A percentile compares a stretch with the other conserved stretches of the same genome.
Evolutionary conservation across 2,113 vertebrate genomes (phyloP).

Genomic region (Tympanuchus pallidicinctus): DNA sequence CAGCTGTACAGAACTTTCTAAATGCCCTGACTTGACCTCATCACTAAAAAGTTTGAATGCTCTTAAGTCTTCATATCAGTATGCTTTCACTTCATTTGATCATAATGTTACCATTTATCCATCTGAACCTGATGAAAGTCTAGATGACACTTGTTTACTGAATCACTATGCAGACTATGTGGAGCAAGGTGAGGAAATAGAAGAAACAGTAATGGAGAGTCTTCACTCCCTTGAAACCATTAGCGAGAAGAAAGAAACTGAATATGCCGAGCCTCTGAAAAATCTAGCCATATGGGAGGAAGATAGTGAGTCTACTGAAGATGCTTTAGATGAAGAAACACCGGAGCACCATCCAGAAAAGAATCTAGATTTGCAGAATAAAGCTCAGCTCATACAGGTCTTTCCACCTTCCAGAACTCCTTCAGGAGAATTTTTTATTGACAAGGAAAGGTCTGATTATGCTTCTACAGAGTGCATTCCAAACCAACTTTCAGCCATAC

Average conservation of each 20-base stretch:
- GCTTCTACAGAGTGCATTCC: not conserved
- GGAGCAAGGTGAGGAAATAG: not conserved
- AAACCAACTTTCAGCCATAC: not conserved
- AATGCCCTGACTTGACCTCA: conserved; percentile 47
- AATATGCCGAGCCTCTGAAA: not conserved
- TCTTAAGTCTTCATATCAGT: conserved; percentile 39
- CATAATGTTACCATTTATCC: conserved; percentile 23
- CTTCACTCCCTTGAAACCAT: not conserved
- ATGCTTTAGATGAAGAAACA: conserved; percentile 70
- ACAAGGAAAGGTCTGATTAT: not conserved
- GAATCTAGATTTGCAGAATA: not conserved
- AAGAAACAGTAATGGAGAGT: not conserved
- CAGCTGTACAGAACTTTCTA: conserved; percentile 41
- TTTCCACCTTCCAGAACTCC: conserved; percentile 62
- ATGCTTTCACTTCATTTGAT: conserved; percentile 35
- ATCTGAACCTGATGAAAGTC: conserved; percentile 58
- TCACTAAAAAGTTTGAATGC: conserved; percentile 21
- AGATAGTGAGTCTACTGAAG: conserved; percentile 61
- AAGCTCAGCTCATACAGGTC: conserved; percentile 40
- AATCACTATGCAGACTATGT: conserved; percentile 6
- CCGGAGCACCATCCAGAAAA: conserved; percentile 33
- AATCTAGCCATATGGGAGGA: conserved; percentile 35
- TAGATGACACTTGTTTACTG: conserved; percentile 38
- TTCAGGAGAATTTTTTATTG: conserved; percentile 48
- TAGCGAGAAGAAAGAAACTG: conserved; percentile 21